These are phyloP conservation scores for Onychomys torridus DNA, from an alignment of 2,797 vertebrate genomes.

Conservation along the genomic window DNA sequence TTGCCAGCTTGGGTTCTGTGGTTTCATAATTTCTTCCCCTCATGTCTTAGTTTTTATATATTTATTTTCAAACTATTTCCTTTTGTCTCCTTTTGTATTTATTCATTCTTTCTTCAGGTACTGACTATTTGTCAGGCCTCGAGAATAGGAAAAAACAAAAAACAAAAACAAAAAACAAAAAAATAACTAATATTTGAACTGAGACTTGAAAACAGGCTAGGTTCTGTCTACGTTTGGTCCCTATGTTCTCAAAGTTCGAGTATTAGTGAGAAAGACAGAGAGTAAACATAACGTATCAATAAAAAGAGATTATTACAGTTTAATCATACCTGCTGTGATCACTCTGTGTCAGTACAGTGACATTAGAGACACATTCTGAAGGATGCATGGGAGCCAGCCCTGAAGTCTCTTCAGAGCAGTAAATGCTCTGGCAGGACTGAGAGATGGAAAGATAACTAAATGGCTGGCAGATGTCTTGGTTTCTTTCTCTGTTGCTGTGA, in stretches of 20 bases:
- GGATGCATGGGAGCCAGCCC: background rate
- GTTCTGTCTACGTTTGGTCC: background rate
- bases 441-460: background rate
- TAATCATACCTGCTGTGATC: background rate
- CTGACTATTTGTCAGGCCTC: background rate
- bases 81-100: background rate
- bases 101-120: background rate
- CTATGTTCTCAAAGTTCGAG: background rate
- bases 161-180: background rate
- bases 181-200: background rate
- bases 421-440: background rate
- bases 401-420: background rate
- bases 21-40: conserved; percentile 4
- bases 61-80: background rate
- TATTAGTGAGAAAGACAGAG: background rate
- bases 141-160: background rate
- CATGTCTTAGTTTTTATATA: background rate
- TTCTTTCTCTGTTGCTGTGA: background rate
- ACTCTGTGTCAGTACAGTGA: background rate
- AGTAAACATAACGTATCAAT: conserved; percentile 1
- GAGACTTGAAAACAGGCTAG: background rate
- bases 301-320: background rate
- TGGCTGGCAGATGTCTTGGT: background rate
- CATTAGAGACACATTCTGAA: background rate
- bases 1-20: background rate